A percentile compares a stretch with the other conserved stretches of the same genome.
Conservation (phyloP, 1,140 invertebrate species). For the Neomicropteryx cornuta region DNA sequence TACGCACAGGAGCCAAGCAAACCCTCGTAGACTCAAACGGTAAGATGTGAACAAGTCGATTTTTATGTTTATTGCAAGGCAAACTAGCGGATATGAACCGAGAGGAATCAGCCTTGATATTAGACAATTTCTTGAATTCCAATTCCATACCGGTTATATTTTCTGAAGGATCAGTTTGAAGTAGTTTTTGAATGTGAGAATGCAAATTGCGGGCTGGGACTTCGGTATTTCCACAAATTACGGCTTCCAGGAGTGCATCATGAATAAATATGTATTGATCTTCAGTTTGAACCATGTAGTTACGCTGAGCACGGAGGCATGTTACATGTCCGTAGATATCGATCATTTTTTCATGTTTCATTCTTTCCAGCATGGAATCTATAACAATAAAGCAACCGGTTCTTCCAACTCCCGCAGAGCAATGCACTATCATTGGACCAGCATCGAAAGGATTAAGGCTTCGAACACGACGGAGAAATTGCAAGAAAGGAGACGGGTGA, state of each 20-base stretch:
- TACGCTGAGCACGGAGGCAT: constrained; percentile 89
- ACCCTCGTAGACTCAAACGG: constrained; percentile 95
- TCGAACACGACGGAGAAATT: constrained; percentile 89
- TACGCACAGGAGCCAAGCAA: constrained; percentile 81
- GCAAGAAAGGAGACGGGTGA: constrained; percentile 95
- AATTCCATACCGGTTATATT: constrained; percentile 94
- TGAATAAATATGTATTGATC: constrained; percentile 99
- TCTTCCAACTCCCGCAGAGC: constrained; percentile 93
- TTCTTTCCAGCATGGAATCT: constrained; percentile 91
- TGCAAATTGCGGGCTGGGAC: constrained; percentile 84
- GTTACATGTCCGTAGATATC: constrained; percentile 99
- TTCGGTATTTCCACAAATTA: constrained; percentile 91
- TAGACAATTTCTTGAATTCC: constrained; percentile 95
- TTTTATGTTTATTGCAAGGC: constrained; percentile 96
- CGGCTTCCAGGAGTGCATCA: constrained; percentile 91
- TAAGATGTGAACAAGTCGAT: constrained; percentile 92
- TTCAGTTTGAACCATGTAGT: constrained; percentile 97
- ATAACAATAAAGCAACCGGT: constrained; percentile 99
- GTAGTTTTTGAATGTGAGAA: constrained; percentile 86
- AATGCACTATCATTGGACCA: constrained; percentile 94
- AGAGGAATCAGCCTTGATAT: constrained; percentile 88
- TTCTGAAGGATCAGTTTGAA: constrained; percentile 69
- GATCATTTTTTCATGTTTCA: constrained; percentile 91
- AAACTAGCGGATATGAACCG: constrained; percentile 93
- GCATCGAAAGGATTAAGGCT: constrained; percentile 79